Evolutionary conservation across 1,140 invertebrate species (phyloP).

Genomic region (Triops cancriformis): DNA sequence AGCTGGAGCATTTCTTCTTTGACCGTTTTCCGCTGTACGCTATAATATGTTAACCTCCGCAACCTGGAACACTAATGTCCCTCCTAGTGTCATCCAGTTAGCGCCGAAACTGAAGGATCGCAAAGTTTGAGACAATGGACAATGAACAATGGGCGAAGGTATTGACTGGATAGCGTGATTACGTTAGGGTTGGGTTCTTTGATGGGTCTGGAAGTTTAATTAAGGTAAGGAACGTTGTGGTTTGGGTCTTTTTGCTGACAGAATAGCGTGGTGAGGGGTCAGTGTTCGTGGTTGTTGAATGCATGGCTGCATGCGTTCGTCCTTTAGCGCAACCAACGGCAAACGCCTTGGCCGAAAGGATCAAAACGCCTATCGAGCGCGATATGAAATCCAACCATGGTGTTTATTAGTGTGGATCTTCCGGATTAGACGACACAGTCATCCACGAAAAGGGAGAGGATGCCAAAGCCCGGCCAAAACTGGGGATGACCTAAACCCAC

Average conservation of each 20-base stretch:
- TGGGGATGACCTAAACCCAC: not conserved
- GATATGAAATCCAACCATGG: not conserved
- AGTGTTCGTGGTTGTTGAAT: not conserved
- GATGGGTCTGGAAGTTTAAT: not conserved
- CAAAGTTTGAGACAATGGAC: not conserved
- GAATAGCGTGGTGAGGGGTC: not conserved
- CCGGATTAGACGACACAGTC: not conserved
- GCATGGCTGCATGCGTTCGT: not conserved
- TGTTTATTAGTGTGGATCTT: conserved; percentile 1
- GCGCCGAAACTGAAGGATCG: too few relatives aligned
- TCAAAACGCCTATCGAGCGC: not conserved
- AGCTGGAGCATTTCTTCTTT: not conserved
- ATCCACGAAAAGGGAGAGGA: not conserved
- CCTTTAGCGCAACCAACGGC: not conserved
- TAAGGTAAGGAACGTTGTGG: not conserved
- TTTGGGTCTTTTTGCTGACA: not conserved
- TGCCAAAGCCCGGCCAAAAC: not conserved
- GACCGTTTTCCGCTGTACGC: not conserved
- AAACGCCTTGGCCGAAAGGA: conserved; percentile 3
- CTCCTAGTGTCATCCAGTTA: too few relatives aligned
- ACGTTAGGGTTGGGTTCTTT: not conserved
- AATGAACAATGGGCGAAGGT: not conserved
- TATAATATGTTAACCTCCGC: not conserved
- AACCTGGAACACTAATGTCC: not conserved
- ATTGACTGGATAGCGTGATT: not conserved